These are phyloP conservation scores for Cossypha niveicapilla DNA, from an alignment of 2,797 vertebrate genomes.

Conservation along the genomic window DNA sequence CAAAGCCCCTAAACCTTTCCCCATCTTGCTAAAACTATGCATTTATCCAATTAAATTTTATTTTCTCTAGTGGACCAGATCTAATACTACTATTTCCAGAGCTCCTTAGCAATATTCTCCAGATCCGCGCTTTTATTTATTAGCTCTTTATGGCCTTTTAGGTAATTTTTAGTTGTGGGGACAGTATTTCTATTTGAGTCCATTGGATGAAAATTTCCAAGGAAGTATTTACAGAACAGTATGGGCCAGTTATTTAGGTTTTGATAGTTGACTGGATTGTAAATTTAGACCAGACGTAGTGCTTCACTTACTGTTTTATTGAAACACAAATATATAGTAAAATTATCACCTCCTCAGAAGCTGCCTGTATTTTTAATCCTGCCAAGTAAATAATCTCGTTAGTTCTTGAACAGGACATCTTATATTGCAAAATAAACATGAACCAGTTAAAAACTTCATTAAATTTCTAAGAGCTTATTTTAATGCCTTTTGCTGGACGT, in stretches of 20 bases:
- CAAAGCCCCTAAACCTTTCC: not conserved
- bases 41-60: not conserved
- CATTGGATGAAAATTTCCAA: not conserved
- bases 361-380: not conserved
- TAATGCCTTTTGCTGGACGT: not conserved
- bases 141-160: not conserved
- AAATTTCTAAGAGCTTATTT: constrained; percentile 11
- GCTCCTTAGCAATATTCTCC: not conserved
- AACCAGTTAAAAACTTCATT: not conserved
- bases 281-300: not conserved
- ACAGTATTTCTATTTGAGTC: not conserved
- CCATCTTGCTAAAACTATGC: not conserved
- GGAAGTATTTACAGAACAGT: not conserved
- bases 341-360: not conserved
- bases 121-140: not conserved
- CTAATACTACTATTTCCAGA: not conserved
- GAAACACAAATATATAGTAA: not conserved
- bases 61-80: not conserved
- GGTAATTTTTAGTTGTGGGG: not conserved
- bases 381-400: not conserved
- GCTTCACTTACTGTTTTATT: not conserved
- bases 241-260: not conserved
- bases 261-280: not conserved
- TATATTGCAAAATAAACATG: not conserved
- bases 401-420: not conserved